phyloP scores from a whole-genome alignment of 2,888 invertebrate genomes.

The Zygothrica quintamaculata region DNA sequence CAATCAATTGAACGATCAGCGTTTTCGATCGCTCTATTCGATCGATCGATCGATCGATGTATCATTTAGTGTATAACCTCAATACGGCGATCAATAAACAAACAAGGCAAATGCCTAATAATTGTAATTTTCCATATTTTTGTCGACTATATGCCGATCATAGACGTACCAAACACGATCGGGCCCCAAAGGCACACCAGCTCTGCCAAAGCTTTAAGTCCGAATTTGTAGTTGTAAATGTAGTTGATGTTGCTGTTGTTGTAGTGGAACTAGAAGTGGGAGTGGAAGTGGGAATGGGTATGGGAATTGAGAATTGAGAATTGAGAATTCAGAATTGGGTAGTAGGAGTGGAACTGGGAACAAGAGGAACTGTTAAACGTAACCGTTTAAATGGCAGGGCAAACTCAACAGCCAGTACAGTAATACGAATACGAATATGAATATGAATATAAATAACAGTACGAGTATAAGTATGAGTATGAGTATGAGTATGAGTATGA shows the following conservation, averaged over 20 bases:
- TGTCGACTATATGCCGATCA: constrained; percentile 72
- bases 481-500: no score
- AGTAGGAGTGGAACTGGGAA: constrained; percentile 42
- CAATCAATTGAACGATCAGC: constrained; percentile 68
- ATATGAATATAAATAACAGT: no score
- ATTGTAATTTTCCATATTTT: constrained; percentile 80
- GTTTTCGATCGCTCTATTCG: constrained; percentile 70
- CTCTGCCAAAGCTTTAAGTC: not conserved
- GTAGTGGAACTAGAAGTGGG: constrained; percentile 6
- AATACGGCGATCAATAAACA: constrained; percentile 77
- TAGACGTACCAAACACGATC: constrained; percentile 72
- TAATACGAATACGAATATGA: constrained; percentile 23
- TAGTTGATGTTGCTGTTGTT: not conserved
- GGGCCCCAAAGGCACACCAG: constrained; percentile 51
- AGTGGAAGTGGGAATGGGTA: constrained; percentile 26
- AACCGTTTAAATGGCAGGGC: constrained; percentile 60
- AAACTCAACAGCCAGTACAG: constrained; percentile 22
- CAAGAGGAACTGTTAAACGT: constrained; percentile 39
- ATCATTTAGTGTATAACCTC: constrained; percentile 77
- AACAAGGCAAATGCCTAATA: constrained; percentile 79
- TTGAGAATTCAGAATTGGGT: no score
- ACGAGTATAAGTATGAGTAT: constrained; percentile 23
- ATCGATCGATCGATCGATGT: constrained; percentile 55
- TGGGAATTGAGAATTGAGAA: no score
- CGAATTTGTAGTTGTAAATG: not conserved